Evolutionary conservation across 2,113 vertebrate species (phyloP), one percentile per base, ranked within the genome.

Genomic region (Empidonax traillii): DNA sequence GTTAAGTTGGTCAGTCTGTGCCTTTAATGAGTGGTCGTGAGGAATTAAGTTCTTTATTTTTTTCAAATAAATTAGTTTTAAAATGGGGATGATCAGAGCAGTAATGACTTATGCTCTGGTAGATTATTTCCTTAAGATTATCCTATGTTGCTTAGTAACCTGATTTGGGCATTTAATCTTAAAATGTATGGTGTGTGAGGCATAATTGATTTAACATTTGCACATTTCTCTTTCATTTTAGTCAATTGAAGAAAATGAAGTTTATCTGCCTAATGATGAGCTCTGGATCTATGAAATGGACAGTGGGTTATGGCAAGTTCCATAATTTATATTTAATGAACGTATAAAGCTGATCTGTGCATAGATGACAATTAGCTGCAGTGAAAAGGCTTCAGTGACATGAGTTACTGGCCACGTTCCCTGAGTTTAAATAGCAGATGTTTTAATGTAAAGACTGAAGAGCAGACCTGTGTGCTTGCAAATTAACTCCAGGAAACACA

Each of bases 221-320:
- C 86, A 51, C 66, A 1, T 91, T 63, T 88, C 94, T 91, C 87
- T 67, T 85, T 28, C 35, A 22, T 95, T 97, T 10, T 94, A 99
- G 99, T 99, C 99, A 41, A 97, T 99, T 94, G 99, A 98, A 97
- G 98, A 99, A 87, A 98, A 99, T 97, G 99, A 99, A 97, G 98
- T 99, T 33, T 99, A 99, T 79, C 98, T 99, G 62, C 99, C 99
- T 72, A 99, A 98, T 76, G 98, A 99, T 96, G 99, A 99, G 97
- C 98, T 99, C 87, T 99, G 99, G 99, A 97, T 98, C 56, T 99
- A 99, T 89, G 99, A 99, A 93, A 97, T 99, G 87, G 98, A 99
- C 61, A 98, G 96, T 47, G 99, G 99, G 14, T 93, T 98, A 84
- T 99, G 99, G 99, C 99, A 98, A 99, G 97, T 95, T 76, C 83